Base-by-base conservation (phyloP, 2,888 invertebrate species). In the Callyntrura sp. region DNA sequence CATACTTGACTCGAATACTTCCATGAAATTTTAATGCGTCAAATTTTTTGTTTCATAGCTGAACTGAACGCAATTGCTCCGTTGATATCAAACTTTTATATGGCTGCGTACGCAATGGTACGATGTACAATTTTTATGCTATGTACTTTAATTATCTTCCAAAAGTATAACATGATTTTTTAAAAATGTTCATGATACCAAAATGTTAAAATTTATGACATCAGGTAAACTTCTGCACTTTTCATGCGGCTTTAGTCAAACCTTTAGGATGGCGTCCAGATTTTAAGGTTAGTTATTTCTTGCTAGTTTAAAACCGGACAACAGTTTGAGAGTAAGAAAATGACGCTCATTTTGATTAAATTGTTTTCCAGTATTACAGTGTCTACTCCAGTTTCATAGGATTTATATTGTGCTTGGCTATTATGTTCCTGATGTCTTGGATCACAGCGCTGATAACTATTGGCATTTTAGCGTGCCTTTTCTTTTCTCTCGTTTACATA, bases 341-440 rank as follows among this genome's bases (percentile, higher is more conserved):
- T 70, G 35, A 35, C 35, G 51, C 6, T 23, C 17, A n/a, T 48
- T 76, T 45, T 45, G 9, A n/a, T 25, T 73, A 17, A 0, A 43
- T 73, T 14, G 0, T 17, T 79, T 45, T 65, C 9, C 91, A 94
- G 94, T 95, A 94, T 93, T 95, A 95, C 94, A 95, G 95, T 93
- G 94, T 94, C 93, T 95, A 95, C 95, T 94, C 95, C 14, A 95
- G 95, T 90, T 93, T 95, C 20, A 57, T 94, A 8, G 95, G 95
- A 25, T 94, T 95, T 14, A 62, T 95, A 20, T 85, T 94, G 11
- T 94, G 94, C 84, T 85, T 94, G 11, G 94, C 94, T 17, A 79
- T 95, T 57, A 96, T 96, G 95, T 95, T 96, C 93, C 94, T 96
- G 43, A 95, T 95, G 93, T 95, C 95, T 93, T 95, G 95, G 95